phyloP scores from a whole-genome alignment of 2,797 vertebrate genomes.

The Myioborus melanocephalus region DNA sequence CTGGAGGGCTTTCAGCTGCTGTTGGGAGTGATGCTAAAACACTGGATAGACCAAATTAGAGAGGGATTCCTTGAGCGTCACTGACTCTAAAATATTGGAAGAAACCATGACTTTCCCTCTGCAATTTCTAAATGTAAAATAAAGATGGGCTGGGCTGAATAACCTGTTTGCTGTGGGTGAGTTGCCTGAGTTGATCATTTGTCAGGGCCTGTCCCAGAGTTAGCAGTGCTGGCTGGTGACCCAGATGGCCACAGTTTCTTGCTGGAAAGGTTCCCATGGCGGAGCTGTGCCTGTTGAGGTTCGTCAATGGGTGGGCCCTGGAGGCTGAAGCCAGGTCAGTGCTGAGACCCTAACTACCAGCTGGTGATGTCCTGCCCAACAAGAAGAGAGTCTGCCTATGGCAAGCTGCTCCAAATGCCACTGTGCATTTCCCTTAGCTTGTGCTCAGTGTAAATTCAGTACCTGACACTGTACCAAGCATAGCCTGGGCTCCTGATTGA shows the following conservation, averaged over 20 bases:
- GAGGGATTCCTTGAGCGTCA: neutral
- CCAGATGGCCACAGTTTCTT: neutral
- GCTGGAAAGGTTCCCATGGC: neutral
- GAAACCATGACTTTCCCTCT: neutral
- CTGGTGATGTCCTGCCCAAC: neutral
- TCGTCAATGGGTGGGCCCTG: neutral
- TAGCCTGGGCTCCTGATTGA: neutral
- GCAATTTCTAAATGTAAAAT: neutral
- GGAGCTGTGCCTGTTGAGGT: neutral
- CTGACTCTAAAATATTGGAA: neutral
- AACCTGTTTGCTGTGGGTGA: neutral
- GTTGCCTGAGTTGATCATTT: accelerated
- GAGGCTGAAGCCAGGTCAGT: neutral
- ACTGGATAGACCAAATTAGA: neutral
- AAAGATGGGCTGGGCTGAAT: neutral
- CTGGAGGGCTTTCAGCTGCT: neutral
- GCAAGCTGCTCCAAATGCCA: neutral
- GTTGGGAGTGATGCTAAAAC: neutral
- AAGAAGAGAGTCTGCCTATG: neutral
- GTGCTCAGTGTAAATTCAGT: accelerated
- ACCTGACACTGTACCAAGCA: neutral
- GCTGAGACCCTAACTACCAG: neutral
- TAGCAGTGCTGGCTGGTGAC: neutral
- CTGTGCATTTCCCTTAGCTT: neutral
- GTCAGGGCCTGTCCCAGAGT: too few relatives aligned